Conservation (phyloP, 2,113 vertebrate species). For the Campylorhamphus procurvoides region DNA sequence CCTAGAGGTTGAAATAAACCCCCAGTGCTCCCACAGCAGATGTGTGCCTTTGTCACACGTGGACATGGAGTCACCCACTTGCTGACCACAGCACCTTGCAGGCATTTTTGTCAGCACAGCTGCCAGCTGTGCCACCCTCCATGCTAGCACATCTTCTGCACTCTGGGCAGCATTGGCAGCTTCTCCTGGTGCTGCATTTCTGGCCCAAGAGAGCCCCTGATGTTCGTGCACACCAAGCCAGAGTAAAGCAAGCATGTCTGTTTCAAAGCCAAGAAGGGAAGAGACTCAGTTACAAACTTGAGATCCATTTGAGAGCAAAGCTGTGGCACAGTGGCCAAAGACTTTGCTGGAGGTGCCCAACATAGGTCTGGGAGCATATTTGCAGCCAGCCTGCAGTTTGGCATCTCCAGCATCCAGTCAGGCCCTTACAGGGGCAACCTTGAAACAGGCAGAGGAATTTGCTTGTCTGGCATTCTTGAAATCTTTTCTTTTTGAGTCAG, state of each 20-base stretch:
- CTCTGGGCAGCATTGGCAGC: background rate
- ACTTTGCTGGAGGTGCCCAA: background rate
- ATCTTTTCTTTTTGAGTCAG: background rate
- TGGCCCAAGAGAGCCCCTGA: background rate
- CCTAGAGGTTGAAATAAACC: background rate
- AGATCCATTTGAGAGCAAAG: background rate
- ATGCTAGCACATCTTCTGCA: background rate
- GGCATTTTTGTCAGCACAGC: background rate
- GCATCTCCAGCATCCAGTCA: background rate
- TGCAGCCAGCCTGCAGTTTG: background rate
- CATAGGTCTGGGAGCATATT: background rate
- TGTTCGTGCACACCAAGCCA: background rate
- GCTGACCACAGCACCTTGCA: background rate
- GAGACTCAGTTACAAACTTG: fast-evolving
- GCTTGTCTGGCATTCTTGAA: background rate
- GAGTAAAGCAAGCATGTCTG: background rate
- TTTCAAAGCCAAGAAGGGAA: background rate
- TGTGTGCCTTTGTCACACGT: background rate
- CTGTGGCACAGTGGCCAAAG: background rate
- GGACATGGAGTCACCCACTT: background rate
- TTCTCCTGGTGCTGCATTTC: background rate
- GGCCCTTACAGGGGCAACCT: background rate
- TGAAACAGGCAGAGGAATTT: background rate
- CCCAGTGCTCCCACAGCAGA: background rate
- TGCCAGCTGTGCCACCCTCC: background rate